Evolutionary conservation across 2,797 vertebrate genomes (phyloP).

Genomic region (Trachops cirrhosus): DNA sequence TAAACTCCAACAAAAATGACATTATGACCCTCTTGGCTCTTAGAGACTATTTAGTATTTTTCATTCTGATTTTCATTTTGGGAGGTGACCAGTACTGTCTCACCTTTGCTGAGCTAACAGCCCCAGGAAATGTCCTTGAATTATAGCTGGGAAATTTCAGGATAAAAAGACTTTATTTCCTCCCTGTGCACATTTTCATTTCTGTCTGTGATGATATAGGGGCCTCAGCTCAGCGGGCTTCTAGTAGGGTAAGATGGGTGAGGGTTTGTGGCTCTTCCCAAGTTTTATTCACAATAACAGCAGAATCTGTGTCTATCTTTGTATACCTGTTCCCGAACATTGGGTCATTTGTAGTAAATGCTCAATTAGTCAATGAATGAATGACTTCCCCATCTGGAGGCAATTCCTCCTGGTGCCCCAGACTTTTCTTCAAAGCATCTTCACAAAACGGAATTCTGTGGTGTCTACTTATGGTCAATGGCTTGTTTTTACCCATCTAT

Average conservation of each 20-base stretch:
- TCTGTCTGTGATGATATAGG: background rate
- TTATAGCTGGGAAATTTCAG: background rate
- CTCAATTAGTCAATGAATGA: background rate
- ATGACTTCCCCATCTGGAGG: background rate
- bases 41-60: background rate
- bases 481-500: background rate
- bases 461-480: background rate
- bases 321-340: background rate
- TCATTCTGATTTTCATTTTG: constrained; percentile 1
- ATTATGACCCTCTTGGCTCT: background rate
- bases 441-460: background rate
- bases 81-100: background rate
- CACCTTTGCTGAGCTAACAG: background rate
- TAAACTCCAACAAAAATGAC: background rate
- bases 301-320: background rate
- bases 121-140: background rate
- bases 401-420: background rate
- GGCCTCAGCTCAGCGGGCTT: background rate
- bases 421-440: background rate
- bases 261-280: background rate
- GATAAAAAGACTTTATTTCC: background rate
- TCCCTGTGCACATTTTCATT: background rate
- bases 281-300: background rate
- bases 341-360: background rate
- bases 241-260: background rate